Percentiles rank a stretch among this genome's conserved stretches.
phyloP scores from a whole-genome alignment of 2,888 invertebrate genomes.

The Drosophila pseudotalamancana region DNA sequence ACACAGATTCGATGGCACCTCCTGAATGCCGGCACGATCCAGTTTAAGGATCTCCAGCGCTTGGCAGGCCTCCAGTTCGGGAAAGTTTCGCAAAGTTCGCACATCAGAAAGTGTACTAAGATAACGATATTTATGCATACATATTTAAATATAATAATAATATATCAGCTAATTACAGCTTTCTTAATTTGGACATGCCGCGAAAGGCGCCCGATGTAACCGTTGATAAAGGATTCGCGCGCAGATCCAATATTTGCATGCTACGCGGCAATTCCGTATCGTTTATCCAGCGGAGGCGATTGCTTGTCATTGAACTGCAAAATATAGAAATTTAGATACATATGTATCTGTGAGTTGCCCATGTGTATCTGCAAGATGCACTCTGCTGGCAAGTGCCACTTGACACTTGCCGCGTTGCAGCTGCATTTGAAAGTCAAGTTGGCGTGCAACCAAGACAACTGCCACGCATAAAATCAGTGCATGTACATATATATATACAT shows the following conservation, averaged over 20 bases:
- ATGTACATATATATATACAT: conserved; percentile 27
- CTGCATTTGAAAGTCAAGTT: conserved; percentile 68
- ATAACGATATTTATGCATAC: neutral
- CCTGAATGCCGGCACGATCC: conserved; percentile 91
- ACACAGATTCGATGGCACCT: conserved; percentile 91
- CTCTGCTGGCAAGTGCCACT: conserved; percentile 65
- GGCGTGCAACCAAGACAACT: conserved; percentile 60
- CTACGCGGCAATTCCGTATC: conserved; percentile 89
- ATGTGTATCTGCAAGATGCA: conserved; percentile 41
- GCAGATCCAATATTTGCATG: conserved; percentile 91
- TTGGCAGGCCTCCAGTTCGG: conserved; percentile 91
- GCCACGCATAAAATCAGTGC: conserved; percentile 54
- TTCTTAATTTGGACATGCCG: conserved; percentile 90
- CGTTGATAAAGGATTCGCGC: conserved; percentile 91
- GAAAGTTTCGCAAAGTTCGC: conserved; percentile 91
- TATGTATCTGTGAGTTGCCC: conserved; percentile 6
- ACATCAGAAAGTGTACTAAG: conserved; percentile 93
- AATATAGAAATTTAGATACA: too few relatives aligned
- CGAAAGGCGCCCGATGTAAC: conserved; percentile 90
- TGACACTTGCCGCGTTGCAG: conserved; percentile 61
- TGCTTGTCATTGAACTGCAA: conserved; percentile 90
- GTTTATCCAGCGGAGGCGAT: conserved; percentile 91
- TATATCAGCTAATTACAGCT: conserved; percentile 88
- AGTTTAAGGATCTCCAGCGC: conserved; percentile 92
- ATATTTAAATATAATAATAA: neutral